phyloP scores from a whole-genome alignment of 2,888 invertebrate genomes.

The Loripinus fragilis region DNA sequence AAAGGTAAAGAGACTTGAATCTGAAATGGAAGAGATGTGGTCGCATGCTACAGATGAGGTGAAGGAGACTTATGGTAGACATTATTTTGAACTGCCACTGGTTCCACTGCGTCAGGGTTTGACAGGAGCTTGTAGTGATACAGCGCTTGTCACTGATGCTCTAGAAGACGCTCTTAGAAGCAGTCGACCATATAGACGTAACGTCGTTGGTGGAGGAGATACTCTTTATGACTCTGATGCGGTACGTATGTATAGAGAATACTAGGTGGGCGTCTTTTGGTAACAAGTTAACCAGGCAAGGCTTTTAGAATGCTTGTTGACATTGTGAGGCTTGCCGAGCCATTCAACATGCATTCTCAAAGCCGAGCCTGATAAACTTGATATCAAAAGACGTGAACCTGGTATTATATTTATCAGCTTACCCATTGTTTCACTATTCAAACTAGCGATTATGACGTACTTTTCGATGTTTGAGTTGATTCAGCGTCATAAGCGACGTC shows the following conservation, averaged over 20 bases:
- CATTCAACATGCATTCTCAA: too few relatives aligned
- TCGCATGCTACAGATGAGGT: conserved; percentile 6
- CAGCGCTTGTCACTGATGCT: conserved; percentile 2
- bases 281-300: too few relatives aligned
- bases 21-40: conserved; percentile 15
- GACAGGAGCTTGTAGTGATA: neutral
- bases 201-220: conserved; percentile 14
- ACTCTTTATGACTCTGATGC: conserved; percentile 15
- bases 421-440: too few relatives aligned
- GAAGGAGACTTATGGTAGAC: conserved; percentile 9
- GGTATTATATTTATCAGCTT: too few relatives aligned
- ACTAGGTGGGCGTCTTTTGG: too few relatives aligned
- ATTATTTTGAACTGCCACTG: conserved; percentile 12
- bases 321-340: too few relatives aligned
- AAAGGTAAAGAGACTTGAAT: neutral
- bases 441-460: too few relatives aligned
- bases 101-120: neutral
- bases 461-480: too few relatives aligned
- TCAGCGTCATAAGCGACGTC: too few relatives aligned
- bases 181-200: neutral
- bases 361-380: too few relatives aligned
- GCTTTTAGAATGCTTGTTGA: too few relatives aligned
- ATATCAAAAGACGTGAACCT: too few relatives aligned
- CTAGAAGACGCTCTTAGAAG: neutral
- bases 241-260: conserved; percentile 13